Base-by-base conservation (phyloP, 1,140 invertebrate species). In the Atta texana region DNA sequence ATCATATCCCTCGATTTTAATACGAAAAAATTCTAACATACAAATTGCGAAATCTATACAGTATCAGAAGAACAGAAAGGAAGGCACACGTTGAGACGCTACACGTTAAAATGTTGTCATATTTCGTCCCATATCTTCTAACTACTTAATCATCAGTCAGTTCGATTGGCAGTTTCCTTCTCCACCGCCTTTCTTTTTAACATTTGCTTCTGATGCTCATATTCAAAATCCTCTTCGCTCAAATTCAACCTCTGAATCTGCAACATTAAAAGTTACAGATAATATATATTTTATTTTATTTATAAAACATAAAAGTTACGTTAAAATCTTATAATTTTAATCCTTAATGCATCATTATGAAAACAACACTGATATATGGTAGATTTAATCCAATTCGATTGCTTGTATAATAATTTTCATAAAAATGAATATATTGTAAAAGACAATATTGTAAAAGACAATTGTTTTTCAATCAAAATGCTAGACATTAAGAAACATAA, bases 141-240 rank as follows among this genome's bases (percentile, higher is more conserved):
- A 28, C 66, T 85, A 75, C 16, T 78, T 74, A 88, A 88, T 92
- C 14, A 57, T 84, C 78, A 90, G 68, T 90, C 92, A 89, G 85
- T 90, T 68, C 91, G 90, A 86, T 92, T 93, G 84, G 89, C 87
- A 87, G 87, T 89, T 68, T 87, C 78, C 87, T 93, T 92, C 85
- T 94, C 92, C 57, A 93, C 94, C 49, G 92, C 80, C 87, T 93
- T 93, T 69, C 92, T 94, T 66, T 93, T 95, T 18, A 94, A 89
- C 16, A 93, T 92, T 88, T 98, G 97, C 71, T 96, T 95, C 91
- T 97, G 97, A 95, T 98, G 98, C 93, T 98, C 98, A 85, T 97
- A 96, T 94, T 98, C 96, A 92, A 98, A 98, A 95, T 98, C 98
- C 91, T 98, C 96, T 92, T 98, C 97, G 8, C 96, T 97, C 84